Evolutionary conservation across 1,140 invertebrate species (phyloP).

Genomic region (Lepidostoma basale): DNA sequence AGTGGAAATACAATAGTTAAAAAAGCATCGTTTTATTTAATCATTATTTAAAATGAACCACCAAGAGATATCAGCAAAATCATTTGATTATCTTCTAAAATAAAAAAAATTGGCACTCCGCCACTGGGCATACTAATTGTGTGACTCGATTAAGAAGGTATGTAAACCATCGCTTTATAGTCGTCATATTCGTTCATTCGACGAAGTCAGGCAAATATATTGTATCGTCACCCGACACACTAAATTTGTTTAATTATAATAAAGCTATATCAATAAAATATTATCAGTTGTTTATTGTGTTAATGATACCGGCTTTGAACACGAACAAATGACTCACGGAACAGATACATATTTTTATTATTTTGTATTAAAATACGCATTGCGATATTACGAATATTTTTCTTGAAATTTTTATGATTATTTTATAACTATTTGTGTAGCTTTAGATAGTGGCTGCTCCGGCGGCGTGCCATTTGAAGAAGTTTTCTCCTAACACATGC

Average conservation of each 20-base stretch:
- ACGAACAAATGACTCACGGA: background rate
- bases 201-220: background rate
- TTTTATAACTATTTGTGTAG: background rate
- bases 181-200: background rate
- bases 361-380: background rate
- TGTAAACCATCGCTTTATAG: background rate
- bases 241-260: slow-evolving; percentile 12
- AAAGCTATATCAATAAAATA: slow-evolving; percentile 9
- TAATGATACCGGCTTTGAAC: background rate
- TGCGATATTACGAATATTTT: background rate
- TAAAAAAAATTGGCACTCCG: no score
- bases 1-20: no score
- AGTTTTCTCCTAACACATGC: no score
- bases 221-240: background rate
- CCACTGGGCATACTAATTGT: slow-evolving; percentile 1
- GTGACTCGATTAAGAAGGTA: background rate
- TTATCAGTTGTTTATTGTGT: slow-evolving; percentile 1
- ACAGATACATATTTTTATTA: background rate
- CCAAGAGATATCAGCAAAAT: no score
- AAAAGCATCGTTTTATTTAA: no score
- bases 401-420: background rate
- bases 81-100: no score
- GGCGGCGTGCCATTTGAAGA: no score
- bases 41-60: no score
- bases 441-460: background rate